phyloP scores from a whole-genome alignment of 2,113 vertebrate genomes.

The Illadopsis cleaveri region DNA sequence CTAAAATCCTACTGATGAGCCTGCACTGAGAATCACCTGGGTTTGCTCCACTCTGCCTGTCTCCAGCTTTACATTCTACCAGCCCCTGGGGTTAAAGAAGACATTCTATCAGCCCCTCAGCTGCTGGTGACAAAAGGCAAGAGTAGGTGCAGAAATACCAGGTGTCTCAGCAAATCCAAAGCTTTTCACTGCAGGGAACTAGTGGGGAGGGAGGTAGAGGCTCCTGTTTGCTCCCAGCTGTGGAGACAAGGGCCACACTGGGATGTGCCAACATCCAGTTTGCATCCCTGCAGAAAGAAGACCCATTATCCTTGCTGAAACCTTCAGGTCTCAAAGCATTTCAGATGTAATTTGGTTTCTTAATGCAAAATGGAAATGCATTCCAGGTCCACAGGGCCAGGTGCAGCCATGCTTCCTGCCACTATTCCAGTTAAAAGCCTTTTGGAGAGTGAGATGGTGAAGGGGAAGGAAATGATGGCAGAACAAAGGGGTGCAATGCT shows the following conservation, averaged over 20 bases:
- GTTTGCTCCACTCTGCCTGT: not conserved
- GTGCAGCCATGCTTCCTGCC: not conserved
- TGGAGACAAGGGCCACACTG: rapidly evolving
- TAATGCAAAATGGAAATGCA: not conserved
- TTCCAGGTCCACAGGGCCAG: not conserved
- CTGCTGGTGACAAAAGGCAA: not conserved
- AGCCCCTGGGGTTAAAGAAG: not conserved
- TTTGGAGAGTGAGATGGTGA: not conserved
- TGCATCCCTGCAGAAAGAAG: not conserved
- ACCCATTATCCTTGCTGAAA: not conserved
- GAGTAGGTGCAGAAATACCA: not conserved
- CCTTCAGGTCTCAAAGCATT: not conserved
- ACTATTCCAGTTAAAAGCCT: not conserved
- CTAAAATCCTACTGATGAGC: not conserved
- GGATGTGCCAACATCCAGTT: not conserved
- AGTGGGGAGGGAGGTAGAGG: not conserved
- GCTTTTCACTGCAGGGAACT: not conserved
- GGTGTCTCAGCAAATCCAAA: not conserved
- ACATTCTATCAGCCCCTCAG: not conserved
- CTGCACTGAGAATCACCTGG: not conserved
- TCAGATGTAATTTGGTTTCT: not conserved
- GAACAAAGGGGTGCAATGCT: not conserved
- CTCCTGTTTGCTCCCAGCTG: not conserved
- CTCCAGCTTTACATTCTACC: not conserved
- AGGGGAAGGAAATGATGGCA: not conserved